phyloP scores from a whole-genome alignment of 2,888 invertebrate genomes.

The Himalopsyche anomala region DNA sequence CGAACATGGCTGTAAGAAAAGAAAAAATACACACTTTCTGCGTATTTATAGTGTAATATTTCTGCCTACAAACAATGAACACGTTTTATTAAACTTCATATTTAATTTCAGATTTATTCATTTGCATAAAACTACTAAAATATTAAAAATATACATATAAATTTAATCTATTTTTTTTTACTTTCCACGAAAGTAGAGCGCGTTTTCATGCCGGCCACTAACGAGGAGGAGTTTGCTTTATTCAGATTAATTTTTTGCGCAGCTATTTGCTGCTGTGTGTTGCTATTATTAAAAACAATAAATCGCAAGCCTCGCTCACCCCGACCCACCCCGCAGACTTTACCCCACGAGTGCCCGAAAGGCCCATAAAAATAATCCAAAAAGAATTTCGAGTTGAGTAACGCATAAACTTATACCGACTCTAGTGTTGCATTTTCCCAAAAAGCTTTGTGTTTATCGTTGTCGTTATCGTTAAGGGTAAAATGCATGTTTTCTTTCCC shows the following conservation, averaged over 20 bases:
- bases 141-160: too few relatives aligned
- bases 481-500: background rate
- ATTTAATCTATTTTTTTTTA: background rate
- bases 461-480: background rate
- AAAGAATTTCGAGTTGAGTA: slow-evolving; percentile 55
- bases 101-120: too few relatives aligned
- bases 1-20: too few relatives aligned
- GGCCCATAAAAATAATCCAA: slow-evolving; percentile 58
- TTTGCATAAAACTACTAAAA: too few relatives aligned
- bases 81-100: too few relatives aligned
- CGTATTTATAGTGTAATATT: too few relatives aligned
- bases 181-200: slow-evolving; percentile 2
- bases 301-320: slow-evolving; percentile 71
- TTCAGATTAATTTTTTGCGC: slow-evolving; percentile 70
- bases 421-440: background rate
- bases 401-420: slow-evolving; percentile 55
- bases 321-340: slow-evolving; percentile 21
- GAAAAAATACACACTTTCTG: too few relatives aligned
- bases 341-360: slow-evolving; percentile 36
- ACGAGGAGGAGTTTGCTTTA: slow-evolving; percentile 50
- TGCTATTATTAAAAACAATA: slow-evolving; percentile 79
- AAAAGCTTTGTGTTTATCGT: background rate
- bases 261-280: slow-evolving; percentile 76
- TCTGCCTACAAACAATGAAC: too few relatives aligned
- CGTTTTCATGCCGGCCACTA: slow-evolving; percentile 5